These are phyloP conservation scores for Cebus imitator DNA, from an alignment of 2,113 vertebrate genomes.

Conservation along the genomic window DNA sequence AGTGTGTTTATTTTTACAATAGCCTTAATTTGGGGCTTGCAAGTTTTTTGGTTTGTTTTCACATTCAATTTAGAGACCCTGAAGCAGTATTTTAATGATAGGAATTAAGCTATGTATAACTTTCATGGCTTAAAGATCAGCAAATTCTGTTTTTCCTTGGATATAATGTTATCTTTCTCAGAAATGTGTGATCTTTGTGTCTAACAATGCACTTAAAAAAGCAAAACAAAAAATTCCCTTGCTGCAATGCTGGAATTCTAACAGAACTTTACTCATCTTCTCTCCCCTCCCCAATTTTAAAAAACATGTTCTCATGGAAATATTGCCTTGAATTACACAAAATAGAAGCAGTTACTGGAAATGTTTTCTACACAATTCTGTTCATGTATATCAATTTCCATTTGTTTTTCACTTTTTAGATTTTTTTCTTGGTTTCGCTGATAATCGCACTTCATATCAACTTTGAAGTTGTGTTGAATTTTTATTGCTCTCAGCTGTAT, in stretches of 20 bases:
- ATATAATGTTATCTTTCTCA: constrained; percentile 56
- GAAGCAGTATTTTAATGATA: constrained; percentile 56
- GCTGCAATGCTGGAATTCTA: not conserved
- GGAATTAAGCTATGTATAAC: constrained; percentile 54
- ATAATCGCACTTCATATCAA: not conserved
- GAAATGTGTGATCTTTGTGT: constrained; percentile 62
- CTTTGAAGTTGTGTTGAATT: not conserved
- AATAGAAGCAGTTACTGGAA: constrained; percentile 26
- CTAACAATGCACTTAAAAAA: constrained; percentile 49
- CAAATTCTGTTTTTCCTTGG: constrained; percentile 47
- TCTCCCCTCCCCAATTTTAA: not conserved
- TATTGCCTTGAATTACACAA: not conserved
- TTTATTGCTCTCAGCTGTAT: not conserved
- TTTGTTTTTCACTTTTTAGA: not conserved
- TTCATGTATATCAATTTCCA: not conserved
- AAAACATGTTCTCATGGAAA: constrained; percentile 35
- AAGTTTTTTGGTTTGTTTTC: constrained; percentile 59
- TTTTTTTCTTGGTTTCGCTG: constrained; percentile 15
- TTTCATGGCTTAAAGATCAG: constrained; percentile 70
- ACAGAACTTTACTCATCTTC: not conserved
- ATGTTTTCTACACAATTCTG: not conserved
- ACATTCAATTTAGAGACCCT: constrained; percentile 25
- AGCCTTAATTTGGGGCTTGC: constrained; percentile 69
- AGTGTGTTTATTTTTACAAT: constrained; percentile 58
- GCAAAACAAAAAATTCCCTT: not conserved